Base-by-base conservation (phyloP, 2,113 vertebrate species). In the Trematocara marginatum region DNA sequence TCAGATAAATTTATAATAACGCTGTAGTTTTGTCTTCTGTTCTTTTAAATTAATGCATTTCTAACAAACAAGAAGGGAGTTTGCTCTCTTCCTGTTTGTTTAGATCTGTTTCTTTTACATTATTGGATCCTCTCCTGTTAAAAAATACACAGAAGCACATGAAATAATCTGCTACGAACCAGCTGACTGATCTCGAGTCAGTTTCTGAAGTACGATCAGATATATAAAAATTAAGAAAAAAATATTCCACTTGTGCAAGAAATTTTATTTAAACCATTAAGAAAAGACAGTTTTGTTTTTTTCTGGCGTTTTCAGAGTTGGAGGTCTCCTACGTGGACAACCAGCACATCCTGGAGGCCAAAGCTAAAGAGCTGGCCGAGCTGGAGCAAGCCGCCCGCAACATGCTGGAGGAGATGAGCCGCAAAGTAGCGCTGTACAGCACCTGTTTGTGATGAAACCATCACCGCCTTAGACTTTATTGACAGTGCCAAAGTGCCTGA, bases 381-480 rank as follows among this genome's bases (percentile, higher is more conserved):
- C 71, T 99, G 89, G 99, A 99, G 95, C 92, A 90, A 81, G 95
- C 90, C 0, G 98, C 97, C 5, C 96, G 95, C 10, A 93, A 87
- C 7, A 92, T 99, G 20, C 94, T 99, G 18, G 96, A 97, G 47
- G 97, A 97, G 9, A 98, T 99, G 96, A 98, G 97, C 91, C 94
- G 97, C 80, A 98, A 97, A 91, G 97, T 97, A 80, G 96, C 97
- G 1, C 93, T 99, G 83, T 99, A 98, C 16, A 99, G 98, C 95
- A 99, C 97, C 54, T 99, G 99, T 90, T 92, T 95, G 95, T 93
- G 92, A 86, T 15, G 20, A 45, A 12, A 61, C 16, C 23, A 11
- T 35, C 13, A 29, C 7, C 42, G 23, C 9, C 89, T 52, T 66
- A 10, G 78, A 85, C 7, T 26, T 47, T 35, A 49, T 49, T 49